phyloP scores from a whole-genome alignment of 2,113 vertebrate genomes.

The Dinomys branickii region DNA sequence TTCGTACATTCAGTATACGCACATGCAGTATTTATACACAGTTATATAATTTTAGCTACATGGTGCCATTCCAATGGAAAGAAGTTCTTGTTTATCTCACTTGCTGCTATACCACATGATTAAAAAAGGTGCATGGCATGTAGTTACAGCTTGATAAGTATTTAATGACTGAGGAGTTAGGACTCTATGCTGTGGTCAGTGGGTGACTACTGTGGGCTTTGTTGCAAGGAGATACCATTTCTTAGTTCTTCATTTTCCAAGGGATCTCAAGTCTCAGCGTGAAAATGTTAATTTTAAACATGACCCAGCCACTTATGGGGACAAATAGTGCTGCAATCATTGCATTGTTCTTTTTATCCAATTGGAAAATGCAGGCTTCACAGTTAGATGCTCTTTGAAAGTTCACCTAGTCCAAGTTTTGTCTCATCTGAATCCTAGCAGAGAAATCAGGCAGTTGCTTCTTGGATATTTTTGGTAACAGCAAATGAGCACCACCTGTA shows the following conservation, averaged over 20 bases:
- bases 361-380: not conserved
- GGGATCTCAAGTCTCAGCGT: not conserved
- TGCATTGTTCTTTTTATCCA: not conserved
- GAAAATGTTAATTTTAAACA: not conserved
- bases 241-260: not conserved
- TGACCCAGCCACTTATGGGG: not conserved
- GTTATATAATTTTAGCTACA: not conserved
- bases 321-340: not conserved
- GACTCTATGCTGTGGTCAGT: not conserved
- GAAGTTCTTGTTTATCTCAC: not conserved
- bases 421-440: not conserved
- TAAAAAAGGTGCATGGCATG: not conserved
- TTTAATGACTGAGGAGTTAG: not conserved
- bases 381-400: not conserved
- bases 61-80: not conserved
- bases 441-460: not conserved
- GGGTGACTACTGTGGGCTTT: not conserved
- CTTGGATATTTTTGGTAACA: not conserved
- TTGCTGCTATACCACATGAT: not conserved
- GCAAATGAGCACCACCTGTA: not conserved
- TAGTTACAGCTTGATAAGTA: slow-evolving; percentile 4
- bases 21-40: not conserved
- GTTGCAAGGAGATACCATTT: not conserved
- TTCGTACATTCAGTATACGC: not conserved
- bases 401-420: not conserved